phyloP scores from a whole-genome alignment of 2,888 invertebrate genomes.

The Clusia tigrina region DNA sequence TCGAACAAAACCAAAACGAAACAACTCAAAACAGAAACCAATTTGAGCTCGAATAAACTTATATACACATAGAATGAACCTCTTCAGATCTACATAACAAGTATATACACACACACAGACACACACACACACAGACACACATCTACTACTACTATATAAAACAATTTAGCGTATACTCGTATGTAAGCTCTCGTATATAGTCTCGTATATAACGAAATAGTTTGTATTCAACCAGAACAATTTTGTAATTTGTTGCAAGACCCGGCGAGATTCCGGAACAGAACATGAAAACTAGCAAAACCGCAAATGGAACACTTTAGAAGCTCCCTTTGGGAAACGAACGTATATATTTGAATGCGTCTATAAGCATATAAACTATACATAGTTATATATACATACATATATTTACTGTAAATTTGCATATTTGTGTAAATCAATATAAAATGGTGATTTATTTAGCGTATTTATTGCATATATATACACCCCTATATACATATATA shows the following conservation, averaged over 20 bases:
- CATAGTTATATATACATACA: not conserved
- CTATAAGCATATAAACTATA: too few species aligned
- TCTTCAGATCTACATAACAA: too few species aligned
- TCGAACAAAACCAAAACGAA: slow-evolving; percentile 21
- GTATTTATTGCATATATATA: slow-evolving; percentile 31
- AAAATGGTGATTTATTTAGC: slow-evolving; percentile 40
- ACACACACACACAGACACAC: slow-evolving; percentile 11
- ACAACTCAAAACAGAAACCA: slow-evolving; percentile 25
- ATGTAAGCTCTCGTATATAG: too few species aligned
- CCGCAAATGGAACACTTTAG: not conserved
- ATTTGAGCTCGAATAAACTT: too few species aligned
- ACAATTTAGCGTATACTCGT: not conserved
- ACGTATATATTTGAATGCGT: not conserved
- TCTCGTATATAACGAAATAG: too few species aligned
- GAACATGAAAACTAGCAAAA: not conserved
- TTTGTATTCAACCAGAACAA: slow-evolving; percentile 1
- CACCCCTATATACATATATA: slow-evolving; percentile 24
- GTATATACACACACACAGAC: slow-evolving; percentile 18
- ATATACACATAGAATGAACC: not conserved
- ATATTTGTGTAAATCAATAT: slow-evolving; percentile 23
- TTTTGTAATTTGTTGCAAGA: not conserved
- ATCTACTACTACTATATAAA: not conserved
- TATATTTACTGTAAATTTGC: not conserved
- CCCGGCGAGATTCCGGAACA: not conserved
- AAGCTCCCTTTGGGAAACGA: not conserved